Conservation (phyloP, 2,888 invertebrate genomes). For the Sympetrum striolatum region DNA sequence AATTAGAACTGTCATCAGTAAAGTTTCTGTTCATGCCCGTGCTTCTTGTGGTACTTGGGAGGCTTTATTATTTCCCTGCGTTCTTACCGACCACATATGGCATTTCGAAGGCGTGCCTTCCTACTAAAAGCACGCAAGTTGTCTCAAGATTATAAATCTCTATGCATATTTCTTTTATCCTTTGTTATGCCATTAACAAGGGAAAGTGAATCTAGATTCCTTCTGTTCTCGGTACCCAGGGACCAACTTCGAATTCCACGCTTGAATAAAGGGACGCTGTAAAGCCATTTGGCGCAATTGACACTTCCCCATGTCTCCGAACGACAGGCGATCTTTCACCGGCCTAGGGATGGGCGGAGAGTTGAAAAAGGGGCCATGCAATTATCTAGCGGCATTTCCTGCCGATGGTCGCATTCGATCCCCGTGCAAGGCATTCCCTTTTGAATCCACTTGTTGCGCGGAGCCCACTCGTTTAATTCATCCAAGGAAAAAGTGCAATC, state of each 20-base stretch:
- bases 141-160: too few species aligned
- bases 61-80: too few species aligned
- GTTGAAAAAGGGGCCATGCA: neutral
- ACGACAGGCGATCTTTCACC: slow-evolving; percentile 11
- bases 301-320: neutral
- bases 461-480: too few species aligned
- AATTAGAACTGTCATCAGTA: too few species aligned
- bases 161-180: too few species aligned
- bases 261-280: neutral
- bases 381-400: neutral
- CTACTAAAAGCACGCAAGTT: too few species aligned
- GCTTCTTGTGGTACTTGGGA: too few species aligned
- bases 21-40: too few species aligned
- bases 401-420: neutral
- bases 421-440: neutral
- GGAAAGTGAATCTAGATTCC: neutral
- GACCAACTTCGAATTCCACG: neutral
- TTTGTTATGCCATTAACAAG: neutral
- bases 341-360: neutral
- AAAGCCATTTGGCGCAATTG: slow-evolving; percentile 21
- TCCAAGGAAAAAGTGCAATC: too few species aligned
- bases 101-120: too few species aligned
- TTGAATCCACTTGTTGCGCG: neutral
- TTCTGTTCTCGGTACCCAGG: neutral
- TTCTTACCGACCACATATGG: too few species aligned